Base-by-base conservation (phyloP, 2,113 vertebrate genomes). In the Pterocles burchelli region DNA sequence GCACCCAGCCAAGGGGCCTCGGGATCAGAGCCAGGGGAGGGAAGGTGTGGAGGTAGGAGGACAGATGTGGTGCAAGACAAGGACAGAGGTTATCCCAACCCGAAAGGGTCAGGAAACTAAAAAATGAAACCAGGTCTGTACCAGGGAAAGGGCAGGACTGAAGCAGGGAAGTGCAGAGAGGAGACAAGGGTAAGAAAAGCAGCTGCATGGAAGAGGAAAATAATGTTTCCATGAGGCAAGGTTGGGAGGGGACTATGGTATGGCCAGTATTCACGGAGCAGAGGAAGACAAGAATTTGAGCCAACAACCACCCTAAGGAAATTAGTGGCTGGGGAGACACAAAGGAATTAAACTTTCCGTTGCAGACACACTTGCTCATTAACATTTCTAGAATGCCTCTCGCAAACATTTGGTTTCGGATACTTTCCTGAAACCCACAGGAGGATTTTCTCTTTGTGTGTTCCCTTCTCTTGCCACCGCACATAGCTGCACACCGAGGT, bases 401-500 rank as follows among this genome's bases (percentile, higher is more conserved):
- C 66, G 17, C 62, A 36, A 63, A 38, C 13, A 7, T 51, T 71
- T 34, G 49, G 38, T 5, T 61, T 77, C 10, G 1, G 68, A 19
- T 7, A 26, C 78, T 58, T 49, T 4, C 49, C 73, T 54, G 55
- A 89, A 80, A 52, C 24, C 49, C 55, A 19, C 28, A 18, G 55
- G 8, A 65, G 4, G 13, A 11, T 36, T 31, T 22, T 16, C 41
- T 63, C 58, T n/a, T 38, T 16, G 6, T 3, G 0, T 12, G 21
- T 1, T 6, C 2, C 4, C 4, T 13, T 54, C 14, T 17, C 6
- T 34, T 24, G 26, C 18, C 54, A 16, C 5, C 4, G 3, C 33
- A 7, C 2, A 1, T 2, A 14, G 33, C 49, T 57, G 62, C 1
- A 2, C 3, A 5, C 38, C 3, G 3, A 22, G 8, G 17, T 26